These are phyloP conservation scores for Nettapus auritus DNA, from an alignment of 2,113 vertebrate species.

Conservation along the genomic window DNA sequence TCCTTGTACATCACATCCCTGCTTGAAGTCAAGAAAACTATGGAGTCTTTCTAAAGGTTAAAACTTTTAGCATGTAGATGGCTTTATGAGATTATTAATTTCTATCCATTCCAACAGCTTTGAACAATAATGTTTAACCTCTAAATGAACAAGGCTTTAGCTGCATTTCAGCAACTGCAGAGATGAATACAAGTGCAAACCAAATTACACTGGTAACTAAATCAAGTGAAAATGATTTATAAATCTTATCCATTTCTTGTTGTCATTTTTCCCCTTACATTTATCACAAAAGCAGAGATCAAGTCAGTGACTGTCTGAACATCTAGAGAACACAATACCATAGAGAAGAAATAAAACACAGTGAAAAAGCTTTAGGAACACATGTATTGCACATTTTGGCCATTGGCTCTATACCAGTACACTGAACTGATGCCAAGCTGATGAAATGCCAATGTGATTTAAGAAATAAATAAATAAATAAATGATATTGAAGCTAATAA, in stretches of 20 bases:
- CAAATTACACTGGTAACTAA: background rate
- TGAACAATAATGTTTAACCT: constrained; percentile 60
- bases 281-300: background rate
- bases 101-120: constrained; percentile 6
- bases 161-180: background rate
- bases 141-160: constrained; percentile 39
- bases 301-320: background rate
- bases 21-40: constrained; percentile 53
- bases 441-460: background rate
- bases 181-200: background rate
- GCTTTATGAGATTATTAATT: constrained; percentile 62
- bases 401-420: background rate
- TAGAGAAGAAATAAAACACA: background rate
- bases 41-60: constrained; percentile 55
- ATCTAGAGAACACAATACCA: background rate
- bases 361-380: background rate
- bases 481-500: background rate
- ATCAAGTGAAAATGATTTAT: background rate
- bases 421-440: background rate
- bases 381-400: rapidly evolving
- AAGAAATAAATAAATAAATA: background rate
- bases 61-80: constrained; percentile 64
- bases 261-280: background rate
- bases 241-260: background rate
- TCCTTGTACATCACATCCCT: constrained; percentile 6